These are phyloP conservation scores for Podotricha telesiphe DNA, from an alignment of 2,888 invertebrate genomes.

Conservation along the genomic window DNA sequence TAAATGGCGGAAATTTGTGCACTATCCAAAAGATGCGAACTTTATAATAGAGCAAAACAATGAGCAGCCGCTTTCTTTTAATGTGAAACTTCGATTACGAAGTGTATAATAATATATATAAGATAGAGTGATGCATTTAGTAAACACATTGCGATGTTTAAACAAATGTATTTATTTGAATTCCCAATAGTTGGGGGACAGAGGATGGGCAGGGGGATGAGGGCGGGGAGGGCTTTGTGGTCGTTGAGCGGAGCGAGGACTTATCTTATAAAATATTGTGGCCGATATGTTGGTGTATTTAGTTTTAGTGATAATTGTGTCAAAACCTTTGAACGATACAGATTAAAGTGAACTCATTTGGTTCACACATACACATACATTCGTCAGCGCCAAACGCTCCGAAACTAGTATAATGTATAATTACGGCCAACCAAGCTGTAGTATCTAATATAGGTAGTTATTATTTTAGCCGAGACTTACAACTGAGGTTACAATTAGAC, in stretches of 20 bases:
- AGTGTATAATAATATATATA: no score
- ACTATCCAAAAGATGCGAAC: neutral
- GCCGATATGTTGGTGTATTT: constrained; percentile 10
- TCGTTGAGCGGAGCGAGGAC: constrained; percentile 16
- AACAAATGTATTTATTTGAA: neutral
- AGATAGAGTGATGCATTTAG: neutral
- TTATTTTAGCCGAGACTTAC: no score
- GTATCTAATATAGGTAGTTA: no score
- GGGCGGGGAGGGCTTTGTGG: neutral
- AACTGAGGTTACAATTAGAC: no score
- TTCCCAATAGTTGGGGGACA: neutral
- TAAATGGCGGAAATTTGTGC: no score
- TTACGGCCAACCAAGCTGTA: no score
- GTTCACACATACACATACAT: neutral
- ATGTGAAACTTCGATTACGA: neutral
- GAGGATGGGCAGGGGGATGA: neutral
- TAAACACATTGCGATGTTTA: neutral
- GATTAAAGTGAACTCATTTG: constrained; percentile 6
- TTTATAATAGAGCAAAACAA: no score
- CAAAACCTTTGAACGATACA: constrained; percentile 24
- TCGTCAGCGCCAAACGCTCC: neutral
- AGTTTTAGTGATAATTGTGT: constrained; percentile 16
- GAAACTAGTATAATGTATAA: neutral
- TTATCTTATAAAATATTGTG: constrained; percentile 20
- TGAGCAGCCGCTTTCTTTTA: neutral